Base-by-base conservation (phyloP, 2,888 invertebrate species). In the Helobdella robusta region DNA sequence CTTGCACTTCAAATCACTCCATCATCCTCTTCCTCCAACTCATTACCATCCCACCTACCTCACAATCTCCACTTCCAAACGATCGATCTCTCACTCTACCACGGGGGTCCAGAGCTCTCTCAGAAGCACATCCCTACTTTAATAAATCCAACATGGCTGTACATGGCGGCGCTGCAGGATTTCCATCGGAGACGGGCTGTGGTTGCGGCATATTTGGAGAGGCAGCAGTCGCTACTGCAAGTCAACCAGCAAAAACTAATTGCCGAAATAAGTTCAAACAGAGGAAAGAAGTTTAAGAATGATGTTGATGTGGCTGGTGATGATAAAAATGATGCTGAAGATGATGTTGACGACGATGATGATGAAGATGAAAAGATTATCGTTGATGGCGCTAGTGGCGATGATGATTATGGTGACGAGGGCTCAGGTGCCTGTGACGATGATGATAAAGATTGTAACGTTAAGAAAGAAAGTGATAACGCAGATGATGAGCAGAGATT, bases 391-490 rank as follows among this genome's bases (percentile, higher is more conserved):
- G 59, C 34, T 35, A 36, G 36, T 59, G 59, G 36, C 20, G 52
- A 50, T 50, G 36, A 59, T 8, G 59, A 59, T 34, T 34, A 59
- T 8, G 59, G 36, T 59, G 59, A 59, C 25, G 59, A 59, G 34
- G 59, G 36, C 25, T 34, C 5, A 8, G 59, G 36, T 59, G 59
- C 34, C 36, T 34, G 36, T 59, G 34, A 3, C 23, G 60, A 44
- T 40, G 28, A 44, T 20, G 36, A 36, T 60, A 28, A 60, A 25
- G 60, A 60, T 60, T 20, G 46, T 44, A 46, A 60, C 46, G 60
- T 25, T 60, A 46, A 44, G 11, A 46, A 40, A 44, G 60, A 44
- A 5, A 46, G 28, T 60, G 60, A 60, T 44, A 46, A 60, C 28
- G 59, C 4, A 25, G 28, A 60, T 60, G 60, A 60, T 23, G 44